These are phyloP conservation scores for Physeter macrocephalus DNA, from an alignment of 2,113 vertebrate species.

Conservation along the genomic window DNA sequence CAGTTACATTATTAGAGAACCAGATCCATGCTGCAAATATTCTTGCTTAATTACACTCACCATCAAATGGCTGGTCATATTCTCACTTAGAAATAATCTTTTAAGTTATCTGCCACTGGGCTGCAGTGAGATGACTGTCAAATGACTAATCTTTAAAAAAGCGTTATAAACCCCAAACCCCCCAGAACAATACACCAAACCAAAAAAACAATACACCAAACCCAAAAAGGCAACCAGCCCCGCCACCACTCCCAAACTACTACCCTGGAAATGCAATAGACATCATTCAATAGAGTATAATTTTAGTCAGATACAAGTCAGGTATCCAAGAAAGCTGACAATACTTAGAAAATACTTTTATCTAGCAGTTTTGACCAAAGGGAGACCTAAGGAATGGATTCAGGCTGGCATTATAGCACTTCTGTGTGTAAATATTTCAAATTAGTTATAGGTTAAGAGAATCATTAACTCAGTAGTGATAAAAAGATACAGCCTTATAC, in stretches of 20 bases:
- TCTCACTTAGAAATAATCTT: background rate
- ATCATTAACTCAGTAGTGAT: background rate
- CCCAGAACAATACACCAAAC: background rate
- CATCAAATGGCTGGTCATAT: background rate
- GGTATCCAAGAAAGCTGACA: background rate
- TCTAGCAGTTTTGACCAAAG: background rate
- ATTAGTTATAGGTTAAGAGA: background rate
- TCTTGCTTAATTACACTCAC: background rate
- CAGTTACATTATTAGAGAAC: background rate
- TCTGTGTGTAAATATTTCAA: background rate
- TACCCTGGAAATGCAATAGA: background rate
- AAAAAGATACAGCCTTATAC: background rate
- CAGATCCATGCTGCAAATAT: background rate
- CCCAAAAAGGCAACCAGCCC: background rate
- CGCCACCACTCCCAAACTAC: background rate
- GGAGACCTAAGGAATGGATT: background rate
- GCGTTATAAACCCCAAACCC: background rate
- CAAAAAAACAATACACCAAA: background rate
- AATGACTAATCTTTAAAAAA: background rate
- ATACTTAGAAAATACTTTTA: background rate
- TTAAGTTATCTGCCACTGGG: background rate
- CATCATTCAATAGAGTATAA: background rate
- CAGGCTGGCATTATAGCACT: background rate
- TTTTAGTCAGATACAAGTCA: background rate
- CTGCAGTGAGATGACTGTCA: background rate